phyloP scores from a whole-genome alignment of 2,888 invertebrate species.

The Andricus curvator region DNA sequence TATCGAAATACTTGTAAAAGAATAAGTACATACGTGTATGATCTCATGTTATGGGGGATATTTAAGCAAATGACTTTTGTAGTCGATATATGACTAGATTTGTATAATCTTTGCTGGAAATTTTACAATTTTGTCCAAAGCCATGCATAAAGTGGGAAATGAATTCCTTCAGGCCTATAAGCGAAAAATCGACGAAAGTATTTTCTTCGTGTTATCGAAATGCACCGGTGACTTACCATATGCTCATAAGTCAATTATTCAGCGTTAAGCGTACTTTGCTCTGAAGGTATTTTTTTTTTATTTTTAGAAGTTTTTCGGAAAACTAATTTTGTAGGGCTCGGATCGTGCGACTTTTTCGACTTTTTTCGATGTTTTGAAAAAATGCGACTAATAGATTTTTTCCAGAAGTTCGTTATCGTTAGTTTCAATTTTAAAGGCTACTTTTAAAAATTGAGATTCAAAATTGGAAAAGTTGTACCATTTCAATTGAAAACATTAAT shows the following conservation, averaged over 20 bases:
- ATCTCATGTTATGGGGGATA: constrained; percentile 27
- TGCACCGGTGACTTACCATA: constrained; percentile 7
- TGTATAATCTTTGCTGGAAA: background rate
- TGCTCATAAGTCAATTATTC: constrained; percentile 33
- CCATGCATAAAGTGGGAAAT: constrained; percentile 14
- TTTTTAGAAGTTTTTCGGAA: background rate
- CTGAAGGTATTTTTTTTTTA: background rate
- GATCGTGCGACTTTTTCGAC: too few species aligned
- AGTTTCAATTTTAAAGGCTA: too few species aligned
- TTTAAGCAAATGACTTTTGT: background rate
- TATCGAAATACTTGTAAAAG: constrained; percentile 19
- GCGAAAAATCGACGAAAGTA: background rate
- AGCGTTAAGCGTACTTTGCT: background rate
- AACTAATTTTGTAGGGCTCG: too few species aligned
- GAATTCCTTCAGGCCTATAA: constrained; percentile 7
- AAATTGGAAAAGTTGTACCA: too few species aligned
- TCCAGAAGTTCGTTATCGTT: too few species aligned
- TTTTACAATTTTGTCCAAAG: constrained; percentile 18
- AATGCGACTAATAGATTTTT: too few species aligned
- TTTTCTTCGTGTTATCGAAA: background rate
- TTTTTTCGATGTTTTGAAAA: too few species aligned
- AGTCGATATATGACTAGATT: constrained; percentile 4
- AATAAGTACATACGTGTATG: constrained; percentile 4
- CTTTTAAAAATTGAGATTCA: too few species aligned
- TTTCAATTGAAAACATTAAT: too few species aligned